A percentile compares a stretch with the other conserved stretches of the same genome.
Evolutionary conservation across 2,797 vertebrate species (phyloP).

Genomic region (Acipenser transmontanus): DNA sequence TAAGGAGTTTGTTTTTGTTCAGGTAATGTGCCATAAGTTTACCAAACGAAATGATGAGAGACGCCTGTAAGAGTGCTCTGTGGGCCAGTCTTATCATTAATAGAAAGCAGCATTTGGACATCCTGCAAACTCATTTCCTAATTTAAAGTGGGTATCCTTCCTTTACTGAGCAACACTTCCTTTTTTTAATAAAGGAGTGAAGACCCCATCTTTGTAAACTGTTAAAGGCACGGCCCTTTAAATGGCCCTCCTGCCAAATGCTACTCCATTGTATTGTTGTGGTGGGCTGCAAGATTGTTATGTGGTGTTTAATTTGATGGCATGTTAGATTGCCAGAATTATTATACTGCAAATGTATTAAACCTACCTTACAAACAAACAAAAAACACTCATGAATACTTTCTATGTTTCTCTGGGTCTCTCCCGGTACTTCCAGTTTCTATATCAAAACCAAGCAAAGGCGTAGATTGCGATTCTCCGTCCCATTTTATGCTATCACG

Average conservation of each 20-base stretch:
- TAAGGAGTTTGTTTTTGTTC: slow-evolving; percentile 40
- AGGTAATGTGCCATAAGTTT: slow-evolving; percentile 48
- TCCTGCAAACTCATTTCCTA: slow-evolving; percentile 92
- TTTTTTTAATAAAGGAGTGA: slow-evolving; percentile 58
- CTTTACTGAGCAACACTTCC: slow-evolving; percentile 78
- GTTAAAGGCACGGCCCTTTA: slow-evolving; percentile 70
- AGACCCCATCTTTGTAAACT: slow-evolving; percentile 63
- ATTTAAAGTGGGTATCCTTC: slow-evolving; percentile 90
- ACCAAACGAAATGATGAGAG: slow-evolving; percentile 24
- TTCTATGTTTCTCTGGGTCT: too few relatives aligned
- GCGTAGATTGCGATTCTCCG: too few relatives aligned
- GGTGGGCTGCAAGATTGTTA: slow-evolving; percentile 23
- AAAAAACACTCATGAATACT: too few relatives aligned
- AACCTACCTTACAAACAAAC: too few relatives aligned
- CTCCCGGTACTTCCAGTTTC: too few relatives aligned
- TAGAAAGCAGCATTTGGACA: slow-evolving; percentile 78
- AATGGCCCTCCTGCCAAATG: slow-evolving; percentile 66
- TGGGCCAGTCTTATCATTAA: slow-evolving; percentile 60
- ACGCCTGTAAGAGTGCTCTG: slow-evolving; percentile 20
- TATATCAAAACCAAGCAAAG: too few relatives aligned
- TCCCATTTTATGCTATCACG: too few relatives aligned
- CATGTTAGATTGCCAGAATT: too few relatives aligned
- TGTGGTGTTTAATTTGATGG: not conserved
- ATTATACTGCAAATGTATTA: too few relatives aligned
- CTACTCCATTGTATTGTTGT: slow-evolving; percentile 56